Conservation (phyloP, 1,140 invertebrate genomes). For the Aporrectodea caliginosa region DNA sequence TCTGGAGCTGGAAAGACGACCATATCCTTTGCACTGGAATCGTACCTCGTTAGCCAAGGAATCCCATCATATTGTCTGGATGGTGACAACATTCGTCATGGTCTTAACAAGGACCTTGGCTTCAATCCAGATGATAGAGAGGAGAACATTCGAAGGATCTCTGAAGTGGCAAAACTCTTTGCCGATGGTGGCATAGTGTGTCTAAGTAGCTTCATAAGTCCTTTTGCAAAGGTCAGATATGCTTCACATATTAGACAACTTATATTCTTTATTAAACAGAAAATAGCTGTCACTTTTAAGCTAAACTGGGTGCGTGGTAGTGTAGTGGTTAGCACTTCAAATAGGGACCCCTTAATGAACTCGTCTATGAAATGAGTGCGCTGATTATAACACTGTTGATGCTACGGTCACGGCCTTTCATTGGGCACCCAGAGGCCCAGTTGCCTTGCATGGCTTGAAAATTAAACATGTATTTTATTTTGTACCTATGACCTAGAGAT, state of each 20-base stretch:
- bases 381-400: neutral
- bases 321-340: no score
- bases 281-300: neutral
- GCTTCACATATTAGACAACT: neutral
- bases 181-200: conserved; percentile 94
- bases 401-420: neutral
- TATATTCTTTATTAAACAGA: neutral
- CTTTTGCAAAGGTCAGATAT: conserved; percentile 73
- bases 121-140: conserved; percentile 89
- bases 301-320: no score
- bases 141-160: conserved; percentile 93
- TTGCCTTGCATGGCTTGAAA: neutral
- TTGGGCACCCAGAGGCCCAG: neutral
- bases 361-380: neutral
- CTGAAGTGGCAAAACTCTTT: conserved; percentile 95
- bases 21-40: conserved; percentile 93
- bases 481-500: neutral
- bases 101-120: conserved; percentile 91
- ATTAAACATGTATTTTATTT: neutral
- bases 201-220: conserved; percentile 95
- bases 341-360: no score
- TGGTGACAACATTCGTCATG: conserved; percentile 94
- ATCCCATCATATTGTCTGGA: conserved; percentile 93
- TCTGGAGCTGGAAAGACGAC: conserved; percentile 98
- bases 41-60: conserved; percentile 76